phyloP scores from a whole-genome alignment of 2,888 invertebrate species.

The Rutpela maculata region DNA sequence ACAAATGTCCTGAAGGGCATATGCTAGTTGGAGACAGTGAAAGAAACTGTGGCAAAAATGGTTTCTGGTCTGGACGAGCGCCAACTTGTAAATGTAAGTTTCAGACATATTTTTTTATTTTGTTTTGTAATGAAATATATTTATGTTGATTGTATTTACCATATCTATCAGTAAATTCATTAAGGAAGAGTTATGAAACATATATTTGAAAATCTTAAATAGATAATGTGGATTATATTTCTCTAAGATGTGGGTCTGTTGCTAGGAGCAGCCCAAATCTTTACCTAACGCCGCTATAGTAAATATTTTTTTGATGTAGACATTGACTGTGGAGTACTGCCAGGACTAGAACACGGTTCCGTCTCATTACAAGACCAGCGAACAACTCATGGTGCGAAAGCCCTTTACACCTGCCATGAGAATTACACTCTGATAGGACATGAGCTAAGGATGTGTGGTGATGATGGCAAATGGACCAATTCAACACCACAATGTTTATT shows the following conservation, averaged over 20 bases:
- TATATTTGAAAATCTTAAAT: too few species aligned
- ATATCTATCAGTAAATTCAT: too few species aligned
- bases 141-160: too few species aligned
- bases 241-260: too few species aligned
- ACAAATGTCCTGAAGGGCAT: constrained; percentile 89
- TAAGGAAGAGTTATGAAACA: too few species aligned
- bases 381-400: constrained; percentile 87
- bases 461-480: constrained; percentile 86
- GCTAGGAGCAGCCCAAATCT: too few species aligned
- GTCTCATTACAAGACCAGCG: constrained; percentile 81
- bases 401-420: constrained; percentile 86
- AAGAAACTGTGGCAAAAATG: constrained; percentile 83
- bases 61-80: constrained; percentile 89
- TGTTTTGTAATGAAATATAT: not conserved
- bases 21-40: constrained; percentile 83
- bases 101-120: not conserved
- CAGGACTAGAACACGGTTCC: constrained; percentile 83
- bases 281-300: not conserved
- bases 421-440: constrained; percentile 90
- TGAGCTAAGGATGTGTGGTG: constrained; percentile 82
- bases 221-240: too few species aligned
- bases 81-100: constrained; percentile 91
- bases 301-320: constrained; percentile 76
- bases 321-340: constrained; percentile 86
- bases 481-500: constrained; percentile 88